Percentiles rank a stretch among this genome's conserved stretches.
Evolutionary conservation across 2,113 vertebrate species (phyloP).

Genomic region (Laticauda laticaudata): DNA sequence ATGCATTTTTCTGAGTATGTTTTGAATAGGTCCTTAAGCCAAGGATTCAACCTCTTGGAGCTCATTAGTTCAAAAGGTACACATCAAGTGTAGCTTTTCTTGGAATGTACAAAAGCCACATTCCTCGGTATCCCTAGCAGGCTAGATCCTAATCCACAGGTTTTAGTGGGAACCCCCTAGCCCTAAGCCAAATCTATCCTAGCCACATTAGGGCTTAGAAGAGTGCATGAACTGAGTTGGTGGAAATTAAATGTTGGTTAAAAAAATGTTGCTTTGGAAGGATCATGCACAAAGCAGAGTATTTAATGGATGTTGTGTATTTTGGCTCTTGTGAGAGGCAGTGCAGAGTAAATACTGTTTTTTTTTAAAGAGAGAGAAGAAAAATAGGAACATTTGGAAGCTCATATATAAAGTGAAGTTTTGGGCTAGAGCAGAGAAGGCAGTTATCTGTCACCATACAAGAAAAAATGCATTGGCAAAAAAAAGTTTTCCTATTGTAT

Average conservation of each 20-base stretch:
- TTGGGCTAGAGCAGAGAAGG: neutral
- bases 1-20: neutral
- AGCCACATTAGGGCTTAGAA: neutral
- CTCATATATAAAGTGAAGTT: neutral
- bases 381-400: neutral
- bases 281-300: neutral
- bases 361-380: neutral
- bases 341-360: neutral
- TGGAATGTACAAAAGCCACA: neutral
- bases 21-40: neutral
- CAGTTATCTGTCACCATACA: neutral
- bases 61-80: neutral
- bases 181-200: neutral
- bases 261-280: neutral
- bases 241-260: neutral
- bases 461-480: neutral
- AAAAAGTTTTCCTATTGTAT: neutral
- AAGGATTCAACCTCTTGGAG: neutral
- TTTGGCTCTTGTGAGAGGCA: neutral
- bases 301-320: neutral
- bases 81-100: neutral
- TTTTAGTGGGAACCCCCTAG: neutral
- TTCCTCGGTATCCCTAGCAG: neutral
- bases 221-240: neutral
- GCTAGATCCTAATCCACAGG: neutral